Base-by-base conservation (phyloP, 2,113 vertebrate genomes). In the Tetrax tetrax region DNA sequence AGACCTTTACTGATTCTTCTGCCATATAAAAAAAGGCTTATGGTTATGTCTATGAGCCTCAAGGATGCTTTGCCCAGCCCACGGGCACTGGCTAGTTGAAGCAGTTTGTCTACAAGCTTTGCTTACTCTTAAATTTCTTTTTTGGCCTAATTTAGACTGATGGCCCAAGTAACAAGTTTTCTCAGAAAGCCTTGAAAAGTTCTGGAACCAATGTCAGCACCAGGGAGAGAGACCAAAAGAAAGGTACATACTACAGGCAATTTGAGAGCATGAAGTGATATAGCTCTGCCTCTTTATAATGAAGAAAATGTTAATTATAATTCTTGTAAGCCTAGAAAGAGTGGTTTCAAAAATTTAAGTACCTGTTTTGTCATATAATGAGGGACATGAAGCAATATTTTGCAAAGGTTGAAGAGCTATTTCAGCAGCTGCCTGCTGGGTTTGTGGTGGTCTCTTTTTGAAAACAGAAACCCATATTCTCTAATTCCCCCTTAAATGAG, bases 81-180 rank as follows among this genome's bases (percentile, higher is more conserved):
- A 35, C 19, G 72, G 57, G 29, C 27, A 61, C 41, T 22, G 0
- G 2, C 43, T 75, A 76, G 69, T 78, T 91, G 56, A 7, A 69
- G 22, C 31, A 72, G 20, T 63, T 76, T 72, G 41, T 79, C 61
- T 59, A 21, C 63, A 47, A 41, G 16, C 25, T 91, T 90, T 90
- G n/a, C 41, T 91, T 77, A 54, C 63, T 47, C 57, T 76, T 69
- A 25, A 11, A 83, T 76, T 61, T 90, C 19, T 56, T 68, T 83
- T 76, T 61, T 53, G 45, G 33, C 53, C 64, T 96, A 85, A 95
- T 96, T 87, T 87, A 68, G 75, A 61, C 61, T 82, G 81, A 94
- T 93, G 74, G 78, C 31, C 65, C 75, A 69, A 83, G 71, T 95
- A 94, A 94, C 41, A 63, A 74, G 50, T 63, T 91, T 79, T 79